phyloP scores from a whole-genome alignment of 2,797 vertebrate species.

The Setipinna tenuifilis region DNA sequence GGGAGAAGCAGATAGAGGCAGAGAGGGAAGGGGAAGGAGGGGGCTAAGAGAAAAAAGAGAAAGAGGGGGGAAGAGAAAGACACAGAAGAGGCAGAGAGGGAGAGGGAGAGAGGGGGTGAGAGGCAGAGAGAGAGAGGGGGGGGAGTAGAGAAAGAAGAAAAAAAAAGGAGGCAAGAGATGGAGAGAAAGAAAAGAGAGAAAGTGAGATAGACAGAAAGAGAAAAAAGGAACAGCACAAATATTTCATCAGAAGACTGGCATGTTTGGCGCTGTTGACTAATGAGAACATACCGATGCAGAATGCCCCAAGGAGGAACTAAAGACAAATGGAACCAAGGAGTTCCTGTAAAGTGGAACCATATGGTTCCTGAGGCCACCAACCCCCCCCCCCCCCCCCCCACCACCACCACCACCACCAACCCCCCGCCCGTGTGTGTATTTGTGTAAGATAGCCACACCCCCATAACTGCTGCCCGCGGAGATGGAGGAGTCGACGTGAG shows the following conservation, averaged over 20 bases:
- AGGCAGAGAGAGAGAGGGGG: not conserved
- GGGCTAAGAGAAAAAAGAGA: too few species aligned
- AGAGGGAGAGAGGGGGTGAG: too few species aligned
- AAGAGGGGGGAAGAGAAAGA: too few species aligned
- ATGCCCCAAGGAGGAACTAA: slow-evolving; percentile 39
- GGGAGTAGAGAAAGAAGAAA: too few species aligned
- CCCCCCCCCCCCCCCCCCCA: too few species aligned
- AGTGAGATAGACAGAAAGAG: slow-evolving; percentile 42
- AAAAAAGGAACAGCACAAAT: slow-evolving; percentile 54
- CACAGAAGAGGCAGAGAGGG: too few species aligned
- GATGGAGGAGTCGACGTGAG: not conserved
- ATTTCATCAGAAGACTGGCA: slow-evolving; percentile 57
- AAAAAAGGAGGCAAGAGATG: slow-evolving; percentile 45
- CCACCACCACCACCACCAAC: too few species aligned
- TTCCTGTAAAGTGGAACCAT: not conserved
- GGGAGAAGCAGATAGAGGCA: not conserved
- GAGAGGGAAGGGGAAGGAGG: too few species aligned
- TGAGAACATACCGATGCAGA: slow-evolving; percentile 48
- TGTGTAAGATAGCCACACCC: not conserved
- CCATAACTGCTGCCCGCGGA: not conserved
- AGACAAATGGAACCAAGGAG: slow-evolving; percentile 45
- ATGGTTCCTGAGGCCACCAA: too few species aligned
- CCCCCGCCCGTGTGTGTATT: not conserved
- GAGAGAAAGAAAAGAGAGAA: slow-evolving; percentile 45
- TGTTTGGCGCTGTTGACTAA: slow-evolving; percentile 54